A percentile compares a stretch with the other conserved stretches of the same genome.
Conservation (phyloP, 92 coral and sea anemone species). For the Parazoanthus swiftii region DNA sequence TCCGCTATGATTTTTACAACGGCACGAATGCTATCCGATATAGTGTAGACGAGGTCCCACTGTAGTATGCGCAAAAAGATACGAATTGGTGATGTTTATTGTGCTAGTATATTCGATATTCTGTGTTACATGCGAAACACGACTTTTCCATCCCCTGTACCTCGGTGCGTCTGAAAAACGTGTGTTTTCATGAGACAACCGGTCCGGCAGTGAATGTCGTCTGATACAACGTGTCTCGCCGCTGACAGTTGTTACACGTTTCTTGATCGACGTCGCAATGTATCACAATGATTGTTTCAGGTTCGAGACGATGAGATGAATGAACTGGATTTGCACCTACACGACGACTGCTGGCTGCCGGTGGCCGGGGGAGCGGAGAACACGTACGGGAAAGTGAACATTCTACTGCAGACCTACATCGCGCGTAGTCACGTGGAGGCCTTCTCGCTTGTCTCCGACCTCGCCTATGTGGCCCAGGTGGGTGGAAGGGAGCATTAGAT, state of each 20-base stretch:
- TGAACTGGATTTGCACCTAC: conserved; percentile 77
- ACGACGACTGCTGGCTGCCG: conserved; percentile 65
- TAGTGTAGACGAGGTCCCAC: no score
- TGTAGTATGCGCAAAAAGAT: background rate
- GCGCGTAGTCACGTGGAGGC: conserved; percentile 82
- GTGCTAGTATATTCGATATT: background rate
- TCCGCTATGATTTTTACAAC: no score
- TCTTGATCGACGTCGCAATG: background rate
- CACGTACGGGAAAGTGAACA: conserved; percentile 88
- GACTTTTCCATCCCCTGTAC: background rate
- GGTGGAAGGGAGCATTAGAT: background rate
- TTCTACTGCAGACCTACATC: conserved; percentile 91
- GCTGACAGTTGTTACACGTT: background rate
- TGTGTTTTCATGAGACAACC: no score
- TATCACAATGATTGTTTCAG: conserved; percentile 41
- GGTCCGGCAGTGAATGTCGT: background rate
- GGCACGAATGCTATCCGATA: no score
- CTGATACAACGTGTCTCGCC: background rate
- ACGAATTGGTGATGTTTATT: no score
- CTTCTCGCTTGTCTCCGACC: conserved; percentile 97
- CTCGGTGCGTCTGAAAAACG: background rate
- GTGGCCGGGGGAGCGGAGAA: conserved; percentile 97
- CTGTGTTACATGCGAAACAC: background rate
- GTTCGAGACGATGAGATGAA: conserved; percentile 93
- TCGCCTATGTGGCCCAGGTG: conserved; percentile 95